Conservation (phyloP, 2,797 vertebrate genomes). For the Notolepis coatsorum region DNA sequence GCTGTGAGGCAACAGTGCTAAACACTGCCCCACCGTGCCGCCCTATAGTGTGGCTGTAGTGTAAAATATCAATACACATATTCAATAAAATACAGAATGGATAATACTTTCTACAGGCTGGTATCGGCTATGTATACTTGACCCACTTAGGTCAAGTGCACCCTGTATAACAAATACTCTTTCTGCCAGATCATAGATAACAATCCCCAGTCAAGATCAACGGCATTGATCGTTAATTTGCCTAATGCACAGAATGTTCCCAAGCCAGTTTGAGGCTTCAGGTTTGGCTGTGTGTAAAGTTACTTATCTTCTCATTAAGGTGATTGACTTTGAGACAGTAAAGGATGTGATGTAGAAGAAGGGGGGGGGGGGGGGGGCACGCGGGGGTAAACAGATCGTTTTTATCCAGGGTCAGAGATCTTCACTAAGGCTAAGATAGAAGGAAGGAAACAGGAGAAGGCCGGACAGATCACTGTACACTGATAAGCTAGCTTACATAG, state of each 20-base stretch:
- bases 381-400: constrained; percentile 58
- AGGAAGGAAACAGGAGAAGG: constrained; percentile 67
- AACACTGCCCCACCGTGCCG: too few species aligned
- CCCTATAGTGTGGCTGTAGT: too few species aligned
- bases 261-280: not conserved
- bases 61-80: too few species aligned
- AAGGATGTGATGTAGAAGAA: constrained; percentile 14
- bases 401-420: constrained; percentile 57
- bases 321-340: constrained; percentile 11
- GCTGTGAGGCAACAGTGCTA: too few species aligned
- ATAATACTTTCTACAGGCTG: too few species aligned
- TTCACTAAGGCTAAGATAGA: constrained; percentile 47
- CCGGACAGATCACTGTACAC: constrained; percentile 59
- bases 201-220: constrained; percentile 22
- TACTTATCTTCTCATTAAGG: constrained; percentile 30
- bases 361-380: constrained; percentile 23
- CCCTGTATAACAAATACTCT: too few species aligned
- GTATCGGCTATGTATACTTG: not conserved
- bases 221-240: not conserved
- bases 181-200: constrained; percentile 11
- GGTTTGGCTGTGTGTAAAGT: not conserved
- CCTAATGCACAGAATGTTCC: not conserved
- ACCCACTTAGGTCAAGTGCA: constrained; percentile 5
- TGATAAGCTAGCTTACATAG: constrained; percentile 62
- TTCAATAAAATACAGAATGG: too few species aligned